Evolutionary conservation across 1,140 invertebrate species (phyloP).

Genomic region (Piezodorus guildinii): DNA sequence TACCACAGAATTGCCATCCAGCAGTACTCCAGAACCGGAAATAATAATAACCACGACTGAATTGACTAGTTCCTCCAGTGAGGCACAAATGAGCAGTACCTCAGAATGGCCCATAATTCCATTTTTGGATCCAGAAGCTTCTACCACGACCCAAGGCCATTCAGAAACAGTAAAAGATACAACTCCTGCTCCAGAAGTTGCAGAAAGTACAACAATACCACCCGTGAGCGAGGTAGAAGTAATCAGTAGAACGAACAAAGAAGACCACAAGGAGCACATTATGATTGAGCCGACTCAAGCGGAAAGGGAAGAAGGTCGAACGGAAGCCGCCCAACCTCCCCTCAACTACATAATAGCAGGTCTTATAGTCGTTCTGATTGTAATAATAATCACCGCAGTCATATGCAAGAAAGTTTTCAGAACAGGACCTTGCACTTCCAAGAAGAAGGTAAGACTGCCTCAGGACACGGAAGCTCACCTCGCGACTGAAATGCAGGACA

Average conservation of each 20-base stretch:
- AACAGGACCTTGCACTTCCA: neutral
- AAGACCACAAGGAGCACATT: neutral
- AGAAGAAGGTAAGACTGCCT: constrained; percentile 18
- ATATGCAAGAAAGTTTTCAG: neutral
- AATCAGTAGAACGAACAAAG: neutral
- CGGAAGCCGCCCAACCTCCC: neutral
- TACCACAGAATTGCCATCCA: no score
- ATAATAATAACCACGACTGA: no score
- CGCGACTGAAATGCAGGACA: constrained; percentile 28
- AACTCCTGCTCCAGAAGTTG: neutral
- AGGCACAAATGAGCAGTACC: no score
- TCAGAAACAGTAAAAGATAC: neutral
- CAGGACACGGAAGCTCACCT: constrained; percentile 23
- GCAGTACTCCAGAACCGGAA: no score
- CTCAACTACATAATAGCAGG: constrained; percentile 18
- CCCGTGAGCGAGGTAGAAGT: neutral
- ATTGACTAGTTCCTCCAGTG: no score
- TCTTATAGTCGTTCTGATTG: constrained; percentile 17
- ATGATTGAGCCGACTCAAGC: neutral
- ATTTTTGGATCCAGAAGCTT: neutral
- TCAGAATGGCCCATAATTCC: no score
- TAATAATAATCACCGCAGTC: constrained; percentile 4
- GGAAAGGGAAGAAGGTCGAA: neutral
- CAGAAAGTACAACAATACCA: neutral
- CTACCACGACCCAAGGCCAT: neutral